phyloP scores from a whole-genome alignment of 2,888 invertebrate species.

The Heteromurus nitidus region DNA sequence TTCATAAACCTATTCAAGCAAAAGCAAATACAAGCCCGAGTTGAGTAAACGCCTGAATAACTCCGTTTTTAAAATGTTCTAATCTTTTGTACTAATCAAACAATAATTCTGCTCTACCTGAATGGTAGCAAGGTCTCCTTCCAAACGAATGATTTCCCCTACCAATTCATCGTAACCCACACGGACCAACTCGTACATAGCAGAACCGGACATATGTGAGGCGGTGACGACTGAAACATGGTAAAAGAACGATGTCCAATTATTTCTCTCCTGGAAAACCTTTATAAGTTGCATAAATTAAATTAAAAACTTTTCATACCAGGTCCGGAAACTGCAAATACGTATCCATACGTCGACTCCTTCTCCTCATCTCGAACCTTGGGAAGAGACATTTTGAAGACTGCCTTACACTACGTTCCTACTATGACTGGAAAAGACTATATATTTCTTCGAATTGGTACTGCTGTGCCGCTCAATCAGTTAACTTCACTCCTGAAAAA shows the following conservation, averaged over 20 bases:
- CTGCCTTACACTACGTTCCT: neutral
- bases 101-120: constrained; percentile 84
- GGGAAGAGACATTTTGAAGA: constrained; percentile 77
- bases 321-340: constrained; percentile 98
- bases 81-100: too few relatives aligned
- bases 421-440: too few relatives aligned
- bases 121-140: constrained; percentile 99
- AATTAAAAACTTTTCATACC: too few relatives aligned
- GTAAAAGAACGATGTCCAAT: constrained; percentile 1
- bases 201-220: constrained; percentile 98
- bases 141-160: constrained; percentile 99
- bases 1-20: constrained; percentile 85
- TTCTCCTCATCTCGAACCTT: constrained; percentile 88
- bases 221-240: constrained; percentile 93
- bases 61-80: too few relatives aligned
- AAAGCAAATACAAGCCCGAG: neutral
- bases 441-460: too few relatives aligned
- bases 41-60: too few relatives aligned
- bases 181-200: constrained; percentile 99
- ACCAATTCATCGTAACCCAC: constrained; percentile 99
- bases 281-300: too few relatives aligned
- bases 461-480: too few relatives aligned
- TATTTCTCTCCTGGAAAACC: constrained; percentile 3
- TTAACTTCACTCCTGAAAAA: too few relatives aligned
- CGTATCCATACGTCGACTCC: constrained; percentile 94